Evolutionary conservation across 2,888 invertebrate genomes (phyloP), one percentile per base, ranked within the genome.

Genomic region (Tetranychus piercei): DNA sequence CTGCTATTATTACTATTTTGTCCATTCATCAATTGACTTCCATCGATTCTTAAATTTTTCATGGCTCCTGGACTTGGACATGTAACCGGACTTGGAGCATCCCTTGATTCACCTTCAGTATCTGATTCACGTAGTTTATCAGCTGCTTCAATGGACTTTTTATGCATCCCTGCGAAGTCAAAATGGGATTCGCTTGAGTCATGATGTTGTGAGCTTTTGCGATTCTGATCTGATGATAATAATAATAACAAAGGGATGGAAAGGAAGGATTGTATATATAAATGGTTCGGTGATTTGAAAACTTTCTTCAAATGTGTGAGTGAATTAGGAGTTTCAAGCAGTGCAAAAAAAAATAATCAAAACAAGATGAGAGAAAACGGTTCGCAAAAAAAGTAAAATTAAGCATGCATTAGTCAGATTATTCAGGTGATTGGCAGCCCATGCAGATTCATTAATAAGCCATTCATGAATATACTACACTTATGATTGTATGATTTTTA

Each of bases 61-160:
- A 23, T 23, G 20, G 34, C 20, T 8, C 69, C 69, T 20, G 69
- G 69, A 22, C 69, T 69, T 20, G 69, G 34, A 22, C 69, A 69
- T 18, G 20, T 69, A 55, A 55, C 55, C 8, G 69, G 69, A 69
- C 71, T 71, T 20, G 71, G 20, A 43, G 20, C 71, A n/a, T 71
- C 71, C 18, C 71, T 23, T 11, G 72, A 74, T 20, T 6, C 66
- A 44, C 15, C 45, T 20, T 67, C 67, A 45, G 44, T 20, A 15
- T 76, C 76, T n/a, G 67, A 71, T 5, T 22, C 66, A 44, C 92
- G 94, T 78, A 96, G 88, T 82, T 94, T 91, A 80, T 92, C 92
- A 78, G 96, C 94, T 74, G 97, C 96, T 86, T 97, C 97, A 81
- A 96, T 84, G 73, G 94, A 95, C 85, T 97, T 97, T 81, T 96